Percentiles rank a stretch among this genome's conserved stretches.
Conservation (phyloP, 53 echinoderm and acorn worm species). For the Actinopyga echinites region DNA sequence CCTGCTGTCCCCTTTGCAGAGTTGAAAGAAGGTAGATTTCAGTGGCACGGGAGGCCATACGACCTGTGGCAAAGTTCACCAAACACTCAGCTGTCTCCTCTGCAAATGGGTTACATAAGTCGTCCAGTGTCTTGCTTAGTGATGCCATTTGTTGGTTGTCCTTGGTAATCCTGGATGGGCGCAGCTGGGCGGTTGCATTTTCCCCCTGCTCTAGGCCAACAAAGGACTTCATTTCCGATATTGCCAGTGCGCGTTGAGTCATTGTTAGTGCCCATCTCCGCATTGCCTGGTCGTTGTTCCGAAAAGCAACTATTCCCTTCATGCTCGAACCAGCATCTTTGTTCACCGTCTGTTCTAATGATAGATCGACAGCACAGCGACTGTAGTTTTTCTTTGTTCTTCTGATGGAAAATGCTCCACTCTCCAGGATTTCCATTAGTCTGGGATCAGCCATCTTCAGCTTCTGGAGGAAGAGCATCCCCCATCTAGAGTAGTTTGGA, state of each 20-base stretch:
- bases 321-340: slow-evolving; percentile 58
- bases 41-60: slow-evolving; percentile 14
- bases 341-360: slow-evolving; percentile 65
- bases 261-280: slow-evolving; percentile 59
- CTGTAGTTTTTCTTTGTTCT: slow-evolving; percentile 56
- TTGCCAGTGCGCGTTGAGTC: slow-evolving; percentile 58
- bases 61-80: slow-evolving; percentile 54
- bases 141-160: slow-evolving; percentile 42
- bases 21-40: slow-evolving; percentile 11
- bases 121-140: slow-evolving; percentile 8
- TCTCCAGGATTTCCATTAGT: slow-evolving; percentile 45
- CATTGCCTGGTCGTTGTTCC: slow-evolving; percentile 60
- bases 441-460: slow-evolving; percentile 34
- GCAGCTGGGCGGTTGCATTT: slow-evolving; percentile 20
- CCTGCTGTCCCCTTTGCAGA: slow-evolving; percentile 40
- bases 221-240: slow-evolving; percentile 46
- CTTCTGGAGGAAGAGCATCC: slow-evolving; percentile 64
- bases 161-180: slow-evolving; percentile 26
- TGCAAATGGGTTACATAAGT: slow-evolving; percentile 64
- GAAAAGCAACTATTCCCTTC: slow-evolving; percentile 62
- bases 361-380: slow-evolving; percentile 63
- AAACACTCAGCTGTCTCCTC: slow-evolving; percentile 8
- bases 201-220: slow-evolving; percentile 37
- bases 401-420: slow-evolving; percentile 71
- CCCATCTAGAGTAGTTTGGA: slow-evolving; percentile 79